Conservation (phyloP, 2,888 invertebrate species). For the Trissonchulus latispiculum region DNA sequence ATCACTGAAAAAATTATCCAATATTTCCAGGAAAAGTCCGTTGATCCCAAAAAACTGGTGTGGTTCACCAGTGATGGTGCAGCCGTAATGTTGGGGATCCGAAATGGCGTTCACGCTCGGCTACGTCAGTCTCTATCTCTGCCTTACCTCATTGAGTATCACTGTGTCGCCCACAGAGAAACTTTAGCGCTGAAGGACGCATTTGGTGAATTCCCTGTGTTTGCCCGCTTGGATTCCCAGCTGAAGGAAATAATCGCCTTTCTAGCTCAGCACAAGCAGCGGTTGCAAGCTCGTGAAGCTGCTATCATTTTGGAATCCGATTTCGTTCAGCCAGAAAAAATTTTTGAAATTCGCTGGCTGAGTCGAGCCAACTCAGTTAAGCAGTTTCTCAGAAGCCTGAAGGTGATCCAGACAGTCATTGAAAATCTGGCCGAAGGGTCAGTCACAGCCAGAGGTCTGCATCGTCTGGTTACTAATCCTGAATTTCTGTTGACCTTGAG, state of each 20-base stretch:
- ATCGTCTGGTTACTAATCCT: neutral
- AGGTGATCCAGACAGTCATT: neutral
- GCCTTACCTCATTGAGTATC: slow-evolving; percentile 2
- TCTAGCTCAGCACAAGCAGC: neutral
- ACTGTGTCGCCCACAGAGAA: slow-evolving; percentile 3
- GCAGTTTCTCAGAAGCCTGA: neutral
- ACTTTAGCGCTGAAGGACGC: neutral
- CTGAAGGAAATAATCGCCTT: neutral
- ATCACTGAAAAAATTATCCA: neutral
- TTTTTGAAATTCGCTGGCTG: slow-evolving; percentile 7
- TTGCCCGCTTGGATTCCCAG: neutral
- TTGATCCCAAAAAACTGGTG: neutral
- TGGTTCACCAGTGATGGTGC: slow-evolving; percentile 13
- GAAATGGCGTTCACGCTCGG: neutral
- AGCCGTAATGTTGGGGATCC: neutral
- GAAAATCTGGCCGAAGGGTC: neutral
- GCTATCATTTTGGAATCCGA: neutral
- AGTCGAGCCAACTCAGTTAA: neutral
- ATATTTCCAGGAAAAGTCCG: neutral
- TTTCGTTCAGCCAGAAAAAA: slow-evolving; percentile 6
- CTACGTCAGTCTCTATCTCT: neutral
- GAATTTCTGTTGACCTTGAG: neutral
- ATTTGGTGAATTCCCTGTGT: neutral
- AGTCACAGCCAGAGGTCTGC: neutral
- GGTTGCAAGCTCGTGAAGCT: neutral